Evolutionary conservation across 2,888 invertebrate genomes (phyloP).

Genomic region (Xestia rhomboidea): DNA sequence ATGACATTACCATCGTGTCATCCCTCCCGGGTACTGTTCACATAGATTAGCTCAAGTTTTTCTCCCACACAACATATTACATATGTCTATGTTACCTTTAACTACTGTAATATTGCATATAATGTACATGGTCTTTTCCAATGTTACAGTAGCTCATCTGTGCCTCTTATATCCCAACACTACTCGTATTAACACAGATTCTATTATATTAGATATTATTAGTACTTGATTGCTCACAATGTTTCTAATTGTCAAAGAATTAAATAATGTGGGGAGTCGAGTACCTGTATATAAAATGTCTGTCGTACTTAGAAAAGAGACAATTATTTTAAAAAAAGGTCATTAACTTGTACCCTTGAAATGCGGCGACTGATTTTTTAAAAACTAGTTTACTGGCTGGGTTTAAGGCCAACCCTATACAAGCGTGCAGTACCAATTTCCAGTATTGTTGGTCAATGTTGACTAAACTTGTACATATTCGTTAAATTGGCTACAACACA

Average conservation of each 20-base stretch:
- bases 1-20: too few relatives aligned
- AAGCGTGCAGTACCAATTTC: neutral
- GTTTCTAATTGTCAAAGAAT: neutral
- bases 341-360: neutral
- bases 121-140: neutral
- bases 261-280: neutral
- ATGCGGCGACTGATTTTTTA: neutral
- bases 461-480: neutral
- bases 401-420: neutral
- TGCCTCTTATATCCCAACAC: neutral
- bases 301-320: neutral
- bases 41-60: conserved; percentile 6
- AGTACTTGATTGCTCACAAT: neutral
- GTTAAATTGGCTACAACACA: neutral
- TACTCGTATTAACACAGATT: conserved; percentile 4
- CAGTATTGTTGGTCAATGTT: neutral
- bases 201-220: neutral
- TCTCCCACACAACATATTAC: neutral
- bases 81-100: too few relatives aligned
- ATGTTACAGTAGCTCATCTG: neutral
- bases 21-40: neutral
- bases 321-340: neutral
- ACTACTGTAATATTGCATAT: conserved; percentile 4
- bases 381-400: neutral
- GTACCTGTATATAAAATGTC: neutral